phyloP scores from a whole-genome alignment of 2,888 invertebrate species.

The Xestia sexstrigata region DNA sequence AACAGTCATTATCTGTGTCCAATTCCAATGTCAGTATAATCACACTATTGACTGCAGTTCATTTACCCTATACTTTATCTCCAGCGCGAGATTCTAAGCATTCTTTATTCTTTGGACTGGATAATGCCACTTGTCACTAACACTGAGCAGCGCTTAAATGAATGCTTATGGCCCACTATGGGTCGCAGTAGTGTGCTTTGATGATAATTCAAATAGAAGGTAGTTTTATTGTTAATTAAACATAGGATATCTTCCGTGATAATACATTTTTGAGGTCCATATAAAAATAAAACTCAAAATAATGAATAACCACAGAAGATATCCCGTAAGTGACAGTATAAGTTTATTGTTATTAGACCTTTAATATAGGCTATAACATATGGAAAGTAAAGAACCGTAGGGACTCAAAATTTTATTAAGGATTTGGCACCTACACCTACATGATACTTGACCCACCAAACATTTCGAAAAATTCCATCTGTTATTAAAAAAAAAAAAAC shows the following conservation, averaged over 20 bases:
- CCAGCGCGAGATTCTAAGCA: conserved; percentile 17
- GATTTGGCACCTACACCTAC: background rate
- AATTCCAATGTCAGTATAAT: conserved; percentile 57
- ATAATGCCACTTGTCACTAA: background rate
- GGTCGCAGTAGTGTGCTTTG: background rate
- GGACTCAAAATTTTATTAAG: background rate
- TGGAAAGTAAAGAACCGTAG: background rate
- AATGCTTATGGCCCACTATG: background rate
- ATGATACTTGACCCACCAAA: background rate
- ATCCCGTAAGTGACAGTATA: no score
- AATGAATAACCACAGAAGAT: no score
- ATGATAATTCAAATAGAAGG: background rate
- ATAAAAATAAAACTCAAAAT: no score
- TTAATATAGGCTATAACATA: no score
- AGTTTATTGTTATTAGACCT: no score
- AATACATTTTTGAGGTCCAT: no score
- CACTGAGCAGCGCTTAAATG: background rate
- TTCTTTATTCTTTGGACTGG: conserved; percentile 20
- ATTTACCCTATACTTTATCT: conserved; percentile 61
- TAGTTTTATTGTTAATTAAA: background rate
- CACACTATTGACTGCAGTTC: conserved; percentile 42
- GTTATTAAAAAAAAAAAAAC: background rate
- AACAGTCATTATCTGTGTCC: conserved; percentile 46
- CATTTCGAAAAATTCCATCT: no score
- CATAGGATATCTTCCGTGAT: no score